phyloP scores from a whole-genome alignment of 2,888 invertebrate genomes.

The Drosophila gaucha region DNA sequence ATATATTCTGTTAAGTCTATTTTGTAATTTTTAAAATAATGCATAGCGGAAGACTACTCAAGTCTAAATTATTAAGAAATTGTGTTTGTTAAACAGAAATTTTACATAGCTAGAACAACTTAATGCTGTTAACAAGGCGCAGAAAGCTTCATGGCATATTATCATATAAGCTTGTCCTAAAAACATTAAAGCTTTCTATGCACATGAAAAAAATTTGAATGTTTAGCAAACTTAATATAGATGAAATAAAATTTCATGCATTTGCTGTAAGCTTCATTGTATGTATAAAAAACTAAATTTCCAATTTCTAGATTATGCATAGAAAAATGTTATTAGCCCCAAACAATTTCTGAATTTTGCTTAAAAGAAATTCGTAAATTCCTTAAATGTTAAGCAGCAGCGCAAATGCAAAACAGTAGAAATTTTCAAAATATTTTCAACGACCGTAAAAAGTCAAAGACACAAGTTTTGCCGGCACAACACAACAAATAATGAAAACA shows the following conservation, averaged over 20 bases:
- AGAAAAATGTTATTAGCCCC: background rate
- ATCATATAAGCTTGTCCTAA: no score
- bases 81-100: no score
- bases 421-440: constrained; percentile 59
- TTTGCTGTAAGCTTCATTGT: no score
- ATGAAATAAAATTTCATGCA: no score
- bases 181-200: no score
- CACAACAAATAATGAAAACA: constrained; percentile 6
- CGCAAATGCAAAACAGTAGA: constrained; percentile 59
- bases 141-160: background rate
- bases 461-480: constrained; percentile 38
- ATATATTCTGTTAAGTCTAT: no score
- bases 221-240: no score
- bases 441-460: constrained; percentile 32
- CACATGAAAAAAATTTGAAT: background rate
- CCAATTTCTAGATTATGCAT: constrained; percentile 2
- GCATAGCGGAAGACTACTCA: no score
- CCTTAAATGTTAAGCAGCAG: constrained; percentile 14
- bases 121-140: background rate
- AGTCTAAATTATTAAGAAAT: no score
- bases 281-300: no score
- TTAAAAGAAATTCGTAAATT: constrained; percentile 15
- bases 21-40: no score
- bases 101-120: background rate
- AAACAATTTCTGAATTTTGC: background rate